A percentile compares a stretch with the other conserved stretches of the same genome.
Conservation (phyloP, 2,888 invertebrate species). For the Frankliniella intonsa region DNA sequence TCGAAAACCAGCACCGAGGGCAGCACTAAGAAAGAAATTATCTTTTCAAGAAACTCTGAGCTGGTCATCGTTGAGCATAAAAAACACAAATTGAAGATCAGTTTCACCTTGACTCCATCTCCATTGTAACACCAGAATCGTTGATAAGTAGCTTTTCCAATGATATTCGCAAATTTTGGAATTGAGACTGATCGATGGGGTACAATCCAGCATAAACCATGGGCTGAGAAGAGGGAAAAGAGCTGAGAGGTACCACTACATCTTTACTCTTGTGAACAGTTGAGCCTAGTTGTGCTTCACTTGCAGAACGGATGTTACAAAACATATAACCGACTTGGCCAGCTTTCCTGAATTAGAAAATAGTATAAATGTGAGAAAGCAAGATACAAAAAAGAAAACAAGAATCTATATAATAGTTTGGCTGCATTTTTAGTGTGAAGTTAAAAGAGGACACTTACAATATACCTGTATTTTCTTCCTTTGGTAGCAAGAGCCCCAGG, state of each 20-base stretch:
- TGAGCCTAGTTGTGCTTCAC: conserved; percentile 73
- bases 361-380: conserved; percentile 27
- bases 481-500: conserved; percentile 74
- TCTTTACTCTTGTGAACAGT: conserved; percentile 58
- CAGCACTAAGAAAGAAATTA: conserved; percentile 57
- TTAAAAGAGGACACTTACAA: conserved; percentile 51
- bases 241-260: conserved; percentile 56
- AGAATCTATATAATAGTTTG: conserved; percentile 31
- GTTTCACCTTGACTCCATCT: conserved; percentile 70
- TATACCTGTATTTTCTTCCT: conserved; percentile 59
- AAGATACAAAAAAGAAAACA: conserved; percentile 27
- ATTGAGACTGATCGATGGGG: conserved; percentile 85
- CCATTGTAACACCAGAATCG: conserved; percentile 85
- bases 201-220: conserved; percentile 88
- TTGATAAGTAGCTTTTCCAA: conserved; percentile 90
- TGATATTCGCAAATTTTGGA: conserved; percentile 66
- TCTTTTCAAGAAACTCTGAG: conserved; percentile 13
- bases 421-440: background rate
- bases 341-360: conserved; percentile 54
- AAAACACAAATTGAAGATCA: conserved; percentile 5
- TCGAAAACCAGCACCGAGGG: conserved; percentile 84
- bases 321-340: conserved; percentile 92
- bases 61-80: background rate
- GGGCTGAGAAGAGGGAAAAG: conserved; percentile 65
- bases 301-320: conserved; percentile 70